phyloP scores from a whole-genome alignment of 2,797 vertebrate genomes.

The Semaprochilodus insignis region DNA sequence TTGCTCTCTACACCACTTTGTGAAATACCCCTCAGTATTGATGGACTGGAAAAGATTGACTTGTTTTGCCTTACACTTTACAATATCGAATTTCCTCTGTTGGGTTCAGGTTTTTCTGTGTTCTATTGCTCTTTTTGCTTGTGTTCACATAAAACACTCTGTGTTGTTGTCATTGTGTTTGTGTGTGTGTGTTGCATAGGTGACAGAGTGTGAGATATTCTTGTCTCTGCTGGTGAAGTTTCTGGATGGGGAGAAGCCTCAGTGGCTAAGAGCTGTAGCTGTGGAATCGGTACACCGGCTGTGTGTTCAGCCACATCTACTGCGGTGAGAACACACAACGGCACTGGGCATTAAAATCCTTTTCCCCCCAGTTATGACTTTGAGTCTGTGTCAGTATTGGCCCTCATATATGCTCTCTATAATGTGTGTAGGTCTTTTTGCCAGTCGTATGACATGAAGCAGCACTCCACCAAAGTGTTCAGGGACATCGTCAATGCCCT shows the following conservation, averaged over 20 bases:
- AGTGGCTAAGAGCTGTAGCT: constrained; percentile 97
- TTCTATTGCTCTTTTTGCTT: constrained; percentile 6
- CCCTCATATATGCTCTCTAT: not conserved
- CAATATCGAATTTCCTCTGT: not conserved
- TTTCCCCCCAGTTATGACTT: not conserved
- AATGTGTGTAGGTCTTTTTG: constrained; percentile 88
- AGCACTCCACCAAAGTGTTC: constrained; percentile 98
- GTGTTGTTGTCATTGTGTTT: constrained; percentile 8
- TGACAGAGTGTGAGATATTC: constrained; percentile 99
- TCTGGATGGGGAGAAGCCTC: constrained; percentile 97
- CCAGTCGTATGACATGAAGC: constrained; percentile 99
- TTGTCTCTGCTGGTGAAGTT: constrained; percentile 98
- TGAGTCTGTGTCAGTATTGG: not conserved
- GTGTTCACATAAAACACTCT: constrained; percentile 8
- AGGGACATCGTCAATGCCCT: constrained; percentile 97
- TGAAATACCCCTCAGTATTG: not conserved
- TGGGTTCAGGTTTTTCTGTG: not conserved
- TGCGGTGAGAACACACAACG: constrained; percentile 81
- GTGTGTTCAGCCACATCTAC: constrained; percentile 95
- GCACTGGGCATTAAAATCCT: not conserved
- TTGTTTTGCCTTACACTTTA: not conserved
- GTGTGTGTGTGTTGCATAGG: constrained; percentile 77
- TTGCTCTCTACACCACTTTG: not conserved
- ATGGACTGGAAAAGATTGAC: not conserved
- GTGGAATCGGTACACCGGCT: constrained; percentile 97